These are phyloP conservation scores for Cynaeus angustus DNA, from an alignment of 2,888 invertebrate genomes.

Conservation along the genomic window DNA sequence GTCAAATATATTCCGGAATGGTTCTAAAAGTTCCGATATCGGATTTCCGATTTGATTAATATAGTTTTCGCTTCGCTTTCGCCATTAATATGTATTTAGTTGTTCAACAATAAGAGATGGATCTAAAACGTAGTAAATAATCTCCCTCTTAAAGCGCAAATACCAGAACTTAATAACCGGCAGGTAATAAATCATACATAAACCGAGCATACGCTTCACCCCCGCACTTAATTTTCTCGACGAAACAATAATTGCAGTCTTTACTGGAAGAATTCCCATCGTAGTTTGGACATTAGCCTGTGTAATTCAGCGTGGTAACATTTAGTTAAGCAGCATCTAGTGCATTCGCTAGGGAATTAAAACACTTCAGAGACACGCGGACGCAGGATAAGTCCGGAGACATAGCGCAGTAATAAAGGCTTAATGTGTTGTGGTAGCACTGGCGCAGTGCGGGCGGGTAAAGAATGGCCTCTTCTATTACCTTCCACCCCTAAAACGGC, in stretches of 20 bases:
- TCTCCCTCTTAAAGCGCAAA: constrained; percentile 32
- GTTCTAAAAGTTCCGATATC: constrained; percentile 29
- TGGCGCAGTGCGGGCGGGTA: constrained; percentile 60
- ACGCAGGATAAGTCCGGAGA: constrained; percentile 58
- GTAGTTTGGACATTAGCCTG: constrained; percentile 45
- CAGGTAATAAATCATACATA: constrained; percentile 47
- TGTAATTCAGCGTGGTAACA: constrained; percentile 50
- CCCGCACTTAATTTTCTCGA: constrained; percentile 35
- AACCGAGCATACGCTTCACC: constrained; percentile 26
- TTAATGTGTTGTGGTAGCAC: constrained; percentile 60
- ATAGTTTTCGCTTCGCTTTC: constrained; percentile 5
- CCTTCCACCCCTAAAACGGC: constrained; percentile 53
- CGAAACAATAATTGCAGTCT: constrained; percentile 42
- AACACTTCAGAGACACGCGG: constrained; percentile 60
- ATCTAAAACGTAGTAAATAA: constrained; percentile 17
- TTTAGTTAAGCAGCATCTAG: constrained; percentile 57
- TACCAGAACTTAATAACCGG: constrained; percentile 38
- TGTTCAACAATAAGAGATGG: constrained; percentile 9
- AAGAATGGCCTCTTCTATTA: constrained; percentile 58
- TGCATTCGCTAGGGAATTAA: constrained; percentile 58
- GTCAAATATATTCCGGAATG: constrained; percentile 31
- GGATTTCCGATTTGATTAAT: constrained; percentile 35
- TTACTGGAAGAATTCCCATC: constrained; percentile 37
- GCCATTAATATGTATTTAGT: constrained; percentile 25
- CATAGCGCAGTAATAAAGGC: constrained; percentile 60